Conservation (phyloP, 1,140 invertebrate genomes). For the Brachionus rotundiformis region DNA sequence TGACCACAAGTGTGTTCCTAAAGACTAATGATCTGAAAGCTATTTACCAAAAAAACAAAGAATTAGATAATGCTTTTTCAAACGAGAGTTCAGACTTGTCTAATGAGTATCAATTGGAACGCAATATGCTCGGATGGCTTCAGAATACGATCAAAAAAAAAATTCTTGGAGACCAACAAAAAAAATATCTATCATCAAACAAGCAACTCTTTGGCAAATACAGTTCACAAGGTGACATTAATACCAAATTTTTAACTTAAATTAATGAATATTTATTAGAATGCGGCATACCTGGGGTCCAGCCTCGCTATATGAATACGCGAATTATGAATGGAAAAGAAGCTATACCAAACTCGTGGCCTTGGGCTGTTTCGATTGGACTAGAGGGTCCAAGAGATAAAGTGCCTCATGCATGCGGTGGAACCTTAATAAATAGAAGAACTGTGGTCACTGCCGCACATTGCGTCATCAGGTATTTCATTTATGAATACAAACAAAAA, state of each 20-base stretch:
- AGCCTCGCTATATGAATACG: conserved; percentile 17
- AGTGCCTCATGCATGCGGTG: conserved; percentile 53
- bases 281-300: conserved; percentile 1
- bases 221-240: background rate
- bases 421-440: conserved; percentile 54
- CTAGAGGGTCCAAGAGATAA: conserved; percentile 12
- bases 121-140: conserved; percentile 45
- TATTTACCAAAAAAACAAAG: background rate
- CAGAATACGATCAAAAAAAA: conserved; percentile 19
- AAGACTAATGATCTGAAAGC: conserved; percentile 25
- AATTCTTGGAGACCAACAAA: background rate
- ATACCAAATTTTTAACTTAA: too few species aligned
- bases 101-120: conserved; percentile 7
- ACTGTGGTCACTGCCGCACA: conserved; percentile 55
- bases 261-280: background rate
- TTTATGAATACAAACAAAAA: too few species aligned
- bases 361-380: conserved; percentile 49
- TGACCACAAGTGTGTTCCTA: background rate
- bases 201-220: background rate
- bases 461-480: conserved; percentile 52
- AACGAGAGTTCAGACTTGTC: background rate
- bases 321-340: conserved; percentile 48
- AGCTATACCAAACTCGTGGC: conserved; percentile 44
- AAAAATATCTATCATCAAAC: background rate
- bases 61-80: background rate